Evolutionary conservation across 2,888 invertebrate genomes (phyloP).

Genomic region (Metellina segmentata): DNA sequence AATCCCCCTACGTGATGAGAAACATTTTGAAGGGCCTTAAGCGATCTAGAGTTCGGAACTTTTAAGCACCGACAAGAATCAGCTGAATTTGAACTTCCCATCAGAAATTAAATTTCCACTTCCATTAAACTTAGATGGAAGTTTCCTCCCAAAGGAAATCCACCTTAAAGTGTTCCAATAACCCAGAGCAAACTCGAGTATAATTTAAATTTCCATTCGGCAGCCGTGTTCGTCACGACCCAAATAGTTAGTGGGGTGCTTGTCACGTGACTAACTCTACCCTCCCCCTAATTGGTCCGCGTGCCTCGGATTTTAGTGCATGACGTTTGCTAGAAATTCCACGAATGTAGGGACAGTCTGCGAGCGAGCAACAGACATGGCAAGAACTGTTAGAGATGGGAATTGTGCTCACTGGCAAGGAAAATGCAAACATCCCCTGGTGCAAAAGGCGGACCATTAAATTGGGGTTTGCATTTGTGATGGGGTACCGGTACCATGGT

Average conservation of each 20-base stretch:
- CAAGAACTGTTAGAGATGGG: neutral
- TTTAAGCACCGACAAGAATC: conserved; percentile 21
- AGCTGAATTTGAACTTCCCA: conserved; percentile 26
- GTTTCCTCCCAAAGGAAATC: conserved; percentile 39
- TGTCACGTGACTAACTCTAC: conserved; percentile 54
- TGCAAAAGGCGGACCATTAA: too few species aligned
- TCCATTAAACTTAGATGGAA: conserved; percentile 58
- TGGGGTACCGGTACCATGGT: too few species aligned
- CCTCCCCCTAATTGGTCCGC: conserved; percentile 50
- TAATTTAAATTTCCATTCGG: conserved; percentile 59
- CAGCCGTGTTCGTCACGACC: conserved; percentile 19
- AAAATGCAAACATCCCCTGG: neutral
- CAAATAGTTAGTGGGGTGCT: conserved; percentile 48
- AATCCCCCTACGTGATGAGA: neutral
- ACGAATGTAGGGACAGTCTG: conserved; percentile 5
- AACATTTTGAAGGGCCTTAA: neutral
- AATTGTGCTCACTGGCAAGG: neutral
- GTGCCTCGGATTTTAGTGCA: conserved; percentile 8
- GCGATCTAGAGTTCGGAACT: conserved; percentile 10
- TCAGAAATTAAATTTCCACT: conserved; percentile 45
- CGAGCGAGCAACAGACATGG: neutral
- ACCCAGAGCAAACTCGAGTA: conserved; percentile 32
- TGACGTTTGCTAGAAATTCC: conserved; percentile 62
- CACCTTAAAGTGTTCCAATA: conserved; percentile 40
- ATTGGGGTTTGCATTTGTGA: too few species aligned